Evolutionary conservation across 2,113 vertebrate genomes (phyloP), one percentile per base, ranked within the genome.

Genomic region (Diglossa brunneiventris): DNA sequence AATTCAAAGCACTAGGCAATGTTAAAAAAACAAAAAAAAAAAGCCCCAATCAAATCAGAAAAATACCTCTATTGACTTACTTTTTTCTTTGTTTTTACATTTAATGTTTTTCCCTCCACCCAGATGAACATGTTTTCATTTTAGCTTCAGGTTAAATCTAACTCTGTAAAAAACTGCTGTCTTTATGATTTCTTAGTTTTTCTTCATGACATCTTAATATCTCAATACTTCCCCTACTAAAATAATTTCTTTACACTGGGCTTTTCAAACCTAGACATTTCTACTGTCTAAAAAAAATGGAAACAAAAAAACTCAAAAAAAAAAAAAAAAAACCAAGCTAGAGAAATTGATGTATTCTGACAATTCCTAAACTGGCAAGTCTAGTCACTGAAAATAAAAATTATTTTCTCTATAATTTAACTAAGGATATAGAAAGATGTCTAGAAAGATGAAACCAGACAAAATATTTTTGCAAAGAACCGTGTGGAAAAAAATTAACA

Each of bases 41-140:
- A 70, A 1, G 1, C 3, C 15, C 2, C 0, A 24, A 6, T 66
- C 6, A 55, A 85, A 26, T 26, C 26, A 69, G 3, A 7, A 35
- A 55, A 69, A 76, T 4, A 33, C 3, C 20, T 7, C 4, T 47
- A 28, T 13, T 61, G 6, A 52, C 13, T 64, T 26, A 33, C 13
- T n/a, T 78, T 78, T 41, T 69, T 21, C 21, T 31, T 30, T 10
- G 6, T 50, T 30, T 75, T 41, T 7, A 35, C 31, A 24, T 66
- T 37, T 35, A 30, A 9, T 4, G 0, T 24, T 89, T 84, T 81
- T 16, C 7, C 10, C 5, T 67, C 49, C 68, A 52, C 3, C 6
- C 5, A 70, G 23, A 42, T 30, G 10, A 82, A 59, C 7, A 41
- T 7, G 2, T 44, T 52, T 80, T 15, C 8, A 16, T 47, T 92